Base-by-base conservation (phyloP, 2,888 invertebrate genomes). In the Eilema depressum region DNA sequence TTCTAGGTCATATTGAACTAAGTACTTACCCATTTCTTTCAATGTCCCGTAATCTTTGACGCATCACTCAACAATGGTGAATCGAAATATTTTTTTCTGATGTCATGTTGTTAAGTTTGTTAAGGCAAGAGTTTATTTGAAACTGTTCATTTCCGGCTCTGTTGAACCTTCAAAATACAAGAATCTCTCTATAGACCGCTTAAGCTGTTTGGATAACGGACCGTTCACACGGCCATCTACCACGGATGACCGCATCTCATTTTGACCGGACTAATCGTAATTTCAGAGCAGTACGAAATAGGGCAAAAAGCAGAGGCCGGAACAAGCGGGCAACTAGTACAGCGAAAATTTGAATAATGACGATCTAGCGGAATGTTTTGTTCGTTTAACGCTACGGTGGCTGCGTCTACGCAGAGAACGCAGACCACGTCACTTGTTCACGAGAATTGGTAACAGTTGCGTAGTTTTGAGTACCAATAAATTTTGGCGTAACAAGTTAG, bases 311-410 rank as follows among this genome's bases (percentile, higher is more conserved):
- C 93, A 92, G 86, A 86, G 92, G 89, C 94, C 95, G 95, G 93
- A 95, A 95, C 94, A 94, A 93, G 90, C 92, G 89, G 93, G 93
- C 92, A 94, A 93, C 91, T 93, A 86, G 95, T 92, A 92, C 95
- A 92, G 91, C 90, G 92, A 94, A 94, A 93, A 94, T 95, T 94
- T 94, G 91, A 93, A 94, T 95, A 94, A 95, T 94, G 93, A 94
- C 91, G 89, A 92, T 85, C 89, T 94, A 94, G 95, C 94, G 95
- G 94, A 91, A 87, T 92, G 87, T 87, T 91, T 91, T 90, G 91
- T 92, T 92, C 90, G 89, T 89, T 88, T 86, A 89, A 89, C 92
- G 93, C 88, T 89, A 92, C 93, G 94, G 87, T 94, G 89, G 87
- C 81, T 93, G 91, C 89, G 86, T 80, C 79, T 74, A 82, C 86